Base-by-base conservation (phyloP, 2,797 vertebrate species). In the Sebastes diaconus region DNA sequence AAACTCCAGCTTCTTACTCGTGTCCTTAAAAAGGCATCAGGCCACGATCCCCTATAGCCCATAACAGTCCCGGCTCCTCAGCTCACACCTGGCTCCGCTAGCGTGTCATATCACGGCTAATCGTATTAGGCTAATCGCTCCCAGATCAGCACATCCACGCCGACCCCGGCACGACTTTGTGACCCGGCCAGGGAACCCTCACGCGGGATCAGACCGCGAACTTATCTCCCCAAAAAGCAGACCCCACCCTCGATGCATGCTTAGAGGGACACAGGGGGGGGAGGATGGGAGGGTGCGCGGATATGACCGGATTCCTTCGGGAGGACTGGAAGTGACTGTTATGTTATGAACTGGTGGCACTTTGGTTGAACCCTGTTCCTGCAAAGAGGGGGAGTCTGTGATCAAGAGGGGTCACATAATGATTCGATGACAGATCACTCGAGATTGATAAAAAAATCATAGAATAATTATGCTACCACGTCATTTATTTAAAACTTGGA, bases 41-140 rank as follows among this genome's bases (percentile, higher is more conserved):
- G n/a, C 80, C 78, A 3, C 42, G 46, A 57, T 75, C 68, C 50
- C 63, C 66, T 46, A 20, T 11, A 54, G 75, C 73, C 18, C 74
- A 42, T 42, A 4, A 61, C 73, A 34, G 63, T 46, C 34, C 5
- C 3, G 67, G 74, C 66, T 87, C 79, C 61, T 61, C 70, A 10
- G 78, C 80, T 79, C 77, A 90, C 92, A 92, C 92, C 88, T 92
- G 89, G 92, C 80, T 80, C 83, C 6, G 84, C 87, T 90, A 67
- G 92, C 85, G 90, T 92, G 90, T 93, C 90, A 77, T 87, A 88
- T 93, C 90, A 13, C 69, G 9, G 86, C 80, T 93, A 93, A 94
- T 93, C 84, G 36, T 68, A 93, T 93, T 90, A 92, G 30, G 50
- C 74, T 93, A 95, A 94, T 92, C 92, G 91, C 87, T 88, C 81